These are phyloP conservation scores for Trichonephila inaurata DNA, from an alignment of 1,140 invertebrate species.

Conservation along the genomic window DNA sequence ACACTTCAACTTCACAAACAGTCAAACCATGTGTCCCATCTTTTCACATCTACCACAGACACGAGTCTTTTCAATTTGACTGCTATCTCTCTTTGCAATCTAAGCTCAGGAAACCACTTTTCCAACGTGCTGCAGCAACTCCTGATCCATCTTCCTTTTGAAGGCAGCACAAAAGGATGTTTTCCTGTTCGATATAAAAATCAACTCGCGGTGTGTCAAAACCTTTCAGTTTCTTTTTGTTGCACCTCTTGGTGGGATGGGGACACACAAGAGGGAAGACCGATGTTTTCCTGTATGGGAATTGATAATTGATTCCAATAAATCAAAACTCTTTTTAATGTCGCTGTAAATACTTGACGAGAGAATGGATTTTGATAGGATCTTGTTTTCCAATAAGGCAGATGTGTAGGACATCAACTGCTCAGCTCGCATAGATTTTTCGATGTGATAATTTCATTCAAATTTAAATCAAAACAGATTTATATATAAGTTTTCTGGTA, in stretches of 20 bases:
- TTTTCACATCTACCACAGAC: not conserved
- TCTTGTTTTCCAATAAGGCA: not conserved
- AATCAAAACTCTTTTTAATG: constrained; percentile 18
- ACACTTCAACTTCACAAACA: not conserved
- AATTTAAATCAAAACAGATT: not conserved
- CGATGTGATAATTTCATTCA: not conserved
- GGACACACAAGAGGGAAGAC: not conserved
- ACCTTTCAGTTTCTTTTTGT: not conserved
- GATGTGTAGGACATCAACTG: not conserved
- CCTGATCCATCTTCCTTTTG: constrained; percentile 34
- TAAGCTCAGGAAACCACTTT: constrained; percentile 6
- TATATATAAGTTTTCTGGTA: not conserved
- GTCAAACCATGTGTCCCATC: not conserved
- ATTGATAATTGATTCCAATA: constrained; percentile 10
- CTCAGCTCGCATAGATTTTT: not conserved
- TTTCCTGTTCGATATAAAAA: constrained; percentile 3
- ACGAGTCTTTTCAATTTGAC: not conserved
- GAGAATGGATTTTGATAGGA: not conserved
- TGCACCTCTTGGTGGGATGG: not conserved
- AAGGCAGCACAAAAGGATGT: constrained; percentile 27
- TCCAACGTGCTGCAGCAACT: not conserved
- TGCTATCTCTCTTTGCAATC: not conserved
- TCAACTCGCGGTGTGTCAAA: constrained; percentile 7
- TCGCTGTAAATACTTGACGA: not conserved
- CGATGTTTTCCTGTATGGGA: not conserved